Conservation (phyloP, 1,140 invertebrate species). For the Drosophila kurseongensis region DNA sequence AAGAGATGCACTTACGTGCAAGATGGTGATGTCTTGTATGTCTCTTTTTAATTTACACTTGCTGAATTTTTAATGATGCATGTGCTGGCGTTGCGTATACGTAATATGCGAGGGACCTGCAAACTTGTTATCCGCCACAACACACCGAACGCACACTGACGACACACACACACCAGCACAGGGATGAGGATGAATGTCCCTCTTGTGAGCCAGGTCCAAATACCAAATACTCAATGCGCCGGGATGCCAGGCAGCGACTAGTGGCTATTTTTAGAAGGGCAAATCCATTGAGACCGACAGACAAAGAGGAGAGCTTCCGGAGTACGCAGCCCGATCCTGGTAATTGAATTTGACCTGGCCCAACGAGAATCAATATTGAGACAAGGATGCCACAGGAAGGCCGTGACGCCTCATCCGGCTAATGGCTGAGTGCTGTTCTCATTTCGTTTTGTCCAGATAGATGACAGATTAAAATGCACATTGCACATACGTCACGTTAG, state of each 20-base stretch:
- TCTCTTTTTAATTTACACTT: conserved; percentile 66
- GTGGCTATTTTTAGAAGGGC: conserved; percentile 59
- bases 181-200: conserved; percentile 3
- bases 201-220: conserved; percentile 22
- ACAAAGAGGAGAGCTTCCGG: conserved; percentile 38
- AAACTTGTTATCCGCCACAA: conserved; percentile 2
- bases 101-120: conserved; percentile 32
- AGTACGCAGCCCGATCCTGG: conserved; percentile 27
- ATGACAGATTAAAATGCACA: conserved; percentile 59
- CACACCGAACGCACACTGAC: conserved; percentile 3
- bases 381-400: conserved; percentile 13
- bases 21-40: conserved; percentile 28
- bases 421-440: conserved; percentile 33
- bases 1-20: conserved; percentile 65
- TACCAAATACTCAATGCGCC: conserved; percentile 24
- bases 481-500: conserved; percentile 59
- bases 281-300: conserved; percentile 29
- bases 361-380: conserved; percentile 63
- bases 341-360: conserved; percentile 71
- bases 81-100: conserved; percentile 51
- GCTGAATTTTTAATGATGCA: conserved; percentile 69
- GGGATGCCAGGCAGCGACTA: conserved; percentile 46
- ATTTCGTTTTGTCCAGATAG: conserved; percentile 7
- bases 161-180: not conserved
- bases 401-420: conserved; percentile 36